These are phyloP conservation scores for Neoniphon sammara DNA, from an alignment of 2,797 vertebrate genomes.

Conservation along the genomic window DNA sequence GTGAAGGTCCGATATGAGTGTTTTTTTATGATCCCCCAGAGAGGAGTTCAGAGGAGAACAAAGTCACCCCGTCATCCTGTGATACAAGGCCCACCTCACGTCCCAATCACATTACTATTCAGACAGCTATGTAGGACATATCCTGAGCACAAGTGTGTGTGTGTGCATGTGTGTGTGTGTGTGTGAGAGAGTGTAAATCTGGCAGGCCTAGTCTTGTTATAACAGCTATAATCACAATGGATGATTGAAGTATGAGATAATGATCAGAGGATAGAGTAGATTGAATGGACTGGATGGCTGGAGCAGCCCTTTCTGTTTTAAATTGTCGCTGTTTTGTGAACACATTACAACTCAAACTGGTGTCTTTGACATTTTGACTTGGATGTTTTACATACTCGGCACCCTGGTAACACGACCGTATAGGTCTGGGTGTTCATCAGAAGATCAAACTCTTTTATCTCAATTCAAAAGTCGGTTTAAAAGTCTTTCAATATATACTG, in stretches of 20 bases:
- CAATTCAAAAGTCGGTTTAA: no score
- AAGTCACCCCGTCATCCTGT: constrained; percentile 20
- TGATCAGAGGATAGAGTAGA: constrained; percentile 19
- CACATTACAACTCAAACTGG: no score
- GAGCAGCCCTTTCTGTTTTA: neutral
- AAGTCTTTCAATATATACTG: no score
- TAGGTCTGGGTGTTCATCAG: no score
- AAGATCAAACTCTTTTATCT: no score
- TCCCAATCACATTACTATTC: constrained; percentile 19
- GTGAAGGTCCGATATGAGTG: constrained; percentile 10
- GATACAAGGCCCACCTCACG: constrained; percentile 23
- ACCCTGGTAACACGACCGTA: no score
- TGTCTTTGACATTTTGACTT: no score
- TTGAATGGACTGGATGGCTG: neutral
- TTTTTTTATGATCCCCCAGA: constrained; percentile 32
- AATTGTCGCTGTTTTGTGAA: no score
- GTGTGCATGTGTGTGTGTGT: neutral
- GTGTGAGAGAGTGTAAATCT: constrained; percentile 10
- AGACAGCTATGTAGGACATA: constrained; percentile 41
- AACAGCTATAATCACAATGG: constrained; percentile 25
- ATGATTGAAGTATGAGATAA: constrained; percentile 18
- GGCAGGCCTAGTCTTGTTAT: constrained; percentile 1
- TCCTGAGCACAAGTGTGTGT: constrained; percentile 27
- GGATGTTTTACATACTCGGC: no score
- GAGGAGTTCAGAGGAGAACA: constrained; percentile 26